Conservation (phyloP, 2,888 invertebrate species). For the Plebejus anna region DNA sequence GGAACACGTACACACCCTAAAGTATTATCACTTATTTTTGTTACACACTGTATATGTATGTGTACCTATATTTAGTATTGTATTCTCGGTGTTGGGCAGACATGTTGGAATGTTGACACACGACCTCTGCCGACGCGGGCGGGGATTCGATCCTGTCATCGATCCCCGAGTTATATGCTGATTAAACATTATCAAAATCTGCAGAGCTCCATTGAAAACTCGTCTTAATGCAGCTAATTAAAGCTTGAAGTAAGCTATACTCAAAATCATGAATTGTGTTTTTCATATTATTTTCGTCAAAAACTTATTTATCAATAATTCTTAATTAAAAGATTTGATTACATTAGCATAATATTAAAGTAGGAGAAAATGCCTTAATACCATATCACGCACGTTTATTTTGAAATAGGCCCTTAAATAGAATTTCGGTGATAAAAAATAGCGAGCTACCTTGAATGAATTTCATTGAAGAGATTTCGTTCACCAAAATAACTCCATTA, state of each 20-base stretch:
- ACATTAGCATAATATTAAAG: too few relatives aligned
- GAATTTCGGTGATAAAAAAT: not conserved
- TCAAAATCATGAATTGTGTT: too few relatives aligned
- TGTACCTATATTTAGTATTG: not conserved
- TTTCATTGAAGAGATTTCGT: conserved; percentile 7
- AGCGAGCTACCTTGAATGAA: not conserved
- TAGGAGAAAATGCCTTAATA: too few relatives aligned
- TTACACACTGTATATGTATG: too few relatives aligned
- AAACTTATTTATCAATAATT: too few relatives aligned
- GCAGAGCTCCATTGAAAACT: not conserved
- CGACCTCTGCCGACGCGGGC: conserved; percentile 9
- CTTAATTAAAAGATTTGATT: too few relatives aligned
- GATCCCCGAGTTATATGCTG: not conserved
- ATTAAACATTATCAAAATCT: not conserved
- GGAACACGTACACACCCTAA: too few relatives aligned
- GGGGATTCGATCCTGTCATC: conserved; percentile 15
- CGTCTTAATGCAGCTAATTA: not conserved
- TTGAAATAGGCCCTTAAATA: too few relatives aligned
- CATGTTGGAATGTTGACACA: conserved; percentile 1
- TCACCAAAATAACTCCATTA: not conserved
- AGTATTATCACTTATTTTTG: too few relatives aligned
- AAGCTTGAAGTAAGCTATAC: too few relatives aligned
- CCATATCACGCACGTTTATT: too few relatives aligned
- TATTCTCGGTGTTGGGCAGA: conserved; percentile 10
- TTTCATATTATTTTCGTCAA: too few relatives aligned